Evolutionary conservation across 2,113 vertebrate genomes (phyloP).

Genomic region (Nansenia antarctica): DNA sequence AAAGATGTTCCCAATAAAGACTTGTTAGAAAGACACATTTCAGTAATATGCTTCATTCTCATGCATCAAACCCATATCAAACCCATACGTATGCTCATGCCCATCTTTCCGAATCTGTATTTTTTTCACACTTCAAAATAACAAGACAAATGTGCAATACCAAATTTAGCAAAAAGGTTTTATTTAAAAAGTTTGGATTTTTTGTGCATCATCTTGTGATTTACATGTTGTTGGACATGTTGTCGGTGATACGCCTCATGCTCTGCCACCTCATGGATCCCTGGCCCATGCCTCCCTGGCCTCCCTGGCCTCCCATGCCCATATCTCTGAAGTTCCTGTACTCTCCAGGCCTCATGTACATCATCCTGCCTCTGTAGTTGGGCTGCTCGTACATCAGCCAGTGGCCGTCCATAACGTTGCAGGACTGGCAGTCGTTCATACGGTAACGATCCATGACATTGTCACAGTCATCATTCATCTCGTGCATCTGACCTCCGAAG

Average conservation of each 20-base stretch:
- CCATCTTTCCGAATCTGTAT: constrained; percentile 36
- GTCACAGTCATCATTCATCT: constrained; percentile 65
- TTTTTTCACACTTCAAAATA: background rate
- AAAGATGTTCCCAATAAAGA: too few relatives aligned
- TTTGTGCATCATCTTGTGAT: background rate
- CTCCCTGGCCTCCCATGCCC: constrained; percentile 26
- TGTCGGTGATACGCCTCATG: constrained; percentile 6
- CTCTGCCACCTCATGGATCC: constrained; percentile 33
- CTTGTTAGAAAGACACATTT: too few relatives aligned
- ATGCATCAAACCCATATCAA: constrained; percentile 19
- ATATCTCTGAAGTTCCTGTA: constrained; percentile 21
- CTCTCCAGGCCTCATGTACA: constrained; percentile 17
- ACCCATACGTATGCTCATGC: constrained; percentile 16
- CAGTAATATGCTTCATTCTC: constrained; percentile 18
- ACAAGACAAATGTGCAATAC: background rate
- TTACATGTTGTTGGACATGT: background rate
- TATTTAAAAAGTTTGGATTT: background rate
- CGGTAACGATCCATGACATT: constrained; percentile 58
- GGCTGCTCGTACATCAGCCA: constrained; percentile 64
- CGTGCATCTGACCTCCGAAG: constrained; percentile 54
- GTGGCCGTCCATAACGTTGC: constrained; percentile 58
- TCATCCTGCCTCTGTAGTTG: constrained; percentile 24
- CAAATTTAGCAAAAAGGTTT: background rate
- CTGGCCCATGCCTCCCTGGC: too few relatives aligned
- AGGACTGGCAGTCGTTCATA: constrained; percentile 56